Evolutionary conservation across 2,797 vertebrate species (phyloP).

Genomic region (Platyrinchus mystaceus): DNA sequence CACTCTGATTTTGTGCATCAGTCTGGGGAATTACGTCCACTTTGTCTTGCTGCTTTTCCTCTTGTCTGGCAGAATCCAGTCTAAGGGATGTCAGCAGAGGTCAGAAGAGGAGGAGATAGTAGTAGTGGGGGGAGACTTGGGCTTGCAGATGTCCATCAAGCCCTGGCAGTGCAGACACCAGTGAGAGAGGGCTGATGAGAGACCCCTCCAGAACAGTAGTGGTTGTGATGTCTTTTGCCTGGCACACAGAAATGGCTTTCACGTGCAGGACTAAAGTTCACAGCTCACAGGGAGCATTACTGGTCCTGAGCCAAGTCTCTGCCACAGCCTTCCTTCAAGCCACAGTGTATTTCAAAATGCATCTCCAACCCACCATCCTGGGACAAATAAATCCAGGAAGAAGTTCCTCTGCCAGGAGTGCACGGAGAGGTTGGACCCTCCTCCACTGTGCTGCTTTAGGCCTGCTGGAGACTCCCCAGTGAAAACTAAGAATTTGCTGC

Average conservation of each 20-base stretch:
- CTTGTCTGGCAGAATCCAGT: not conserved
- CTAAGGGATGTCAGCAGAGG: not conserved
- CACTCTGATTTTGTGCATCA: not conserved
- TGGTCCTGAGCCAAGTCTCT: not conserved
- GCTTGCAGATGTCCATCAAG: not conserved
- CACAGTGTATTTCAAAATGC: not conserved
- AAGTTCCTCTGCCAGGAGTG: not conserved
- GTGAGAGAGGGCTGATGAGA: not conserved
- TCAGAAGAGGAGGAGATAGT: not conserved
- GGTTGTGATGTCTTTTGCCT: not conserved
- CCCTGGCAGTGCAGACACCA: not conserved
- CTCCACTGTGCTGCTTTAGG: not conserved
- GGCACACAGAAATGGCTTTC: not conserved
- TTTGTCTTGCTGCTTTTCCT: not conserved
- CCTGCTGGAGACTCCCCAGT: not conserved
- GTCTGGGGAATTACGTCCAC: not conserved
- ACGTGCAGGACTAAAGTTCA: not conserved
- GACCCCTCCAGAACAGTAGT: not conserved
- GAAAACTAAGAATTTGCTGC: constrained; percentile 56
- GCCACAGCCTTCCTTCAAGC: not conserved
- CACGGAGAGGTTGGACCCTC: fast-evolving
- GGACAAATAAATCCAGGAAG: not conserved
- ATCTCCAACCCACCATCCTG: not conserved
- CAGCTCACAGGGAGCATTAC: not conserved
- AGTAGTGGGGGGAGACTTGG: fast-evolving